A percentile compares a stretch with the other conserved stretches of the same genome.
These are phyloP conservation scores for Drosophila nr. medialis DNA, from an alignment of 2,888 invertebrate species.

Conservation along the genomic window DNA sequence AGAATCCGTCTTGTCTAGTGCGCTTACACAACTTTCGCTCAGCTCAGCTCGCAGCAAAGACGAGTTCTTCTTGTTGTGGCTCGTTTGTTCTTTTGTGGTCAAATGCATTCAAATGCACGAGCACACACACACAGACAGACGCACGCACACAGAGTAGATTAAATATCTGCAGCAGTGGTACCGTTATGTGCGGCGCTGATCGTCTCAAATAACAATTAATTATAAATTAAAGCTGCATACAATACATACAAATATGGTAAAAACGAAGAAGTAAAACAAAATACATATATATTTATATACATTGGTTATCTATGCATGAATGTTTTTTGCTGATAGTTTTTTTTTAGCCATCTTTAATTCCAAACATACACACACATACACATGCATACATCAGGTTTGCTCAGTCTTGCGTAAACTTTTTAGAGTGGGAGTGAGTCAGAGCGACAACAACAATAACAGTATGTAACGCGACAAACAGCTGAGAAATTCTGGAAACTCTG, in stretches of 20 bases:
- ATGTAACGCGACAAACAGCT: slow-evolving; percentile 58
- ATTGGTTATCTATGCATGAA: slow-evolving; percentile 41
- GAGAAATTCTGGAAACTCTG: slow-evolving; percentile 48
- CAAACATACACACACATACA: slow-evolving; percentile 26
- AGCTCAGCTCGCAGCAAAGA: slow-evolving; percentile 21
- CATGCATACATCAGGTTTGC: slow-evolving; percentile 24
- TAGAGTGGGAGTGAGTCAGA: slow-evolving; percentile 64
- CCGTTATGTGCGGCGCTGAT: slow-evolving; percentile 54
- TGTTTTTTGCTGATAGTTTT: slow-evolving; percentile 62
- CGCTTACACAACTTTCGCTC: slow-evolving; percentile 58
- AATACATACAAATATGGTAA: slow-evolving; percentile 33
- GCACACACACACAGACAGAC: slow-evolving; percentile 10
- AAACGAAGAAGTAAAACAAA: slow-evolving; percentile 19
- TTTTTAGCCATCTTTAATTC: slow-evolving; percentile 62
- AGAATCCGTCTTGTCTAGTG: slow-evolving; percentile 43
- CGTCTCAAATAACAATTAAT: slow-evolving; percentile 59
- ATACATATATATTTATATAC: slow-evolving; percentile 8
- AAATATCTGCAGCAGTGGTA: slow-evolving; percentile 58
- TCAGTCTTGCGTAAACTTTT: slow-evolving; percentile 68
- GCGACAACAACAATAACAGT: slow-evolving; percentile 28
- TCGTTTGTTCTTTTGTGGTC: slow-evolving; percentile 36
- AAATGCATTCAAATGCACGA: slow-evolving; percentile 59
- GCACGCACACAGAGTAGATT: slow-evolving; percentile 41
- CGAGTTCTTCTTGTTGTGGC: slow-evolving; percentile 38
- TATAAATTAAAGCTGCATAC: slow-evolving; percentile 46